These are phyloP conservation scores for Branchellion lobata DNA, from an alignment of 2,888 invertebrate genomes.

Conservation along the genomic window DNA sequence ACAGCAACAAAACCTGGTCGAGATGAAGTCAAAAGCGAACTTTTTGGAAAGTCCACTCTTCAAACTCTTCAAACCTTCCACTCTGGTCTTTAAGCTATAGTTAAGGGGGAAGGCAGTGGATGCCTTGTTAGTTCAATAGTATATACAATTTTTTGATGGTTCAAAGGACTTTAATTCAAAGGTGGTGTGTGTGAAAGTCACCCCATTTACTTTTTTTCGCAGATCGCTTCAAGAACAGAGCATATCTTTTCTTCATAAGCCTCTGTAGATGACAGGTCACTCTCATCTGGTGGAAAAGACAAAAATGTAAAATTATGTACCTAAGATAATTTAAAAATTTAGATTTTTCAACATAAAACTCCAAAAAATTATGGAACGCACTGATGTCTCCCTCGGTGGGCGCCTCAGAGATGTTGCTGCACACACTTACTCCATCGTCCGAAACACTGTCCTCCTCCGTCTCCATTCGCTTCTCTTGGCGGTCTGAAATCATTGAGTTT, in stretches of 20 bases:
- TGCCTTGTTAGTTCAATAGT: conserved; percentile 16
- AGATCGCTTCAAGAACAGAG: background rate
- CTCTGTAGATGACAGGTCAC: background rate
- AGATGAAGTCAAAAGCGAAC: conserved; percentile 75
- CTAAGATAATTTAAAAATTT: background rate
- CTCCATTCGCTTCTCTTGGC: background rate
- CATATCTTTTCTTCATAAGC: background rate
- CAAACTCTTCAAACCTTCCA: conserved; percentile 72
- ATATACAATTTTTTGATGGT: background rate
- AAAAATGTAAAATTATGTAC: background rate
- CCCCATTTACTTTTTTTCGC: background rate
- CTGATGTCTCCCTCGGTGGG: conserved; percentile 1
- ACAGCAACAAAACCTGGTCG: conserved; percentile 71
- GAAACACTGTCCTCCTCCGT: background rate
- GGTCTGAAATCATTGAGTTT: background rate
- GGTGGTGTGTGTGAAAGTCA: too few species aligned
- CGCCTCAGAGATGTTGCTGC: conserved; percentile 33
- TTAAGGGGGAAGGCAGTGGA: conserved; percentile 17
- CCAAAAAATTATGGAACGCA: too few species aligned
- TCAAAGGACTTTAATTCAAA: background rate
- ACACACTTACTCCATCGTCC: conserved; percentile 19
- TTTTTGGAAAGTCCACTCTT: conserved; percentile 77
- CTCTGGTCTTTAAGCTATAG: conserved; percentile 73
- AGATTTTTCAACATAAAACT: too few species aligned
- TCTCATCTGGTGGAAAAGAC: background rate